Conservation (phyloP, 2,797 vertebrate genomes). For the Parauchenoglanis punctatus region DNA sequence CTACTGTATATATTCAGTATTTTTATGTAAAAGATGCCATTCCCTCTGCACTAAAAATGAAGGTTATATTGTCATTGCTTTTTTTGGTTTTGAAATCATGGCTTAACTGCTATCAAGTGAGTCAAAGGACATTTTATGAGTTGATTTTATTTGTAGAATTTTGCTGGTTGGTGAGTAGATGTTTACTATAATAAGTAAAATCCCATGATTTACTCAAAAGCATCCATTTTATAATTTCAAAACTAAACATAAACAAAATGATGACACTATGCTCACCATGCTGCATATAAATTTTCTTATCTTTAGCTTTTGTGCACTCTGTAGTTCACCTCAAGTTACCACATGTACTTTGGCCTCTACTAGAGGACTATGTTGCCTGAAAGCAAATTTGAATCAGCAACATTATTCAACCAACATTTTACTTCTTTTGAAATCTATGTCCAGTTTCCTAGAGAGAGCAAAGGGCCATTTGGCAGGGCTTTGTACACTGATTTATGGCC, state of each 20-base stretch:
- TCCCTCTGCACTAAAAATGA: neutral
- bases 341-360: neutral
- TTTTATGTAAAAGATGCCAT: neutral
- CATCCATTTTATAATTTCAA: neutral
- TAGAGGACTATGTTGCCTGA: slow-evolving; percentile 39
- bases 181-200: neutral
- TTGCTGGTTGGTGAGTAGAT: neutral
- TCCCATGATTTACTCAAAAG: neutral
- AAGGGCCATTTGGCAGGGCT: slow-evolving; percentile 29
- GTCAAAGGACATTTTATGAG: neutral
- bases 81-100: neutral
- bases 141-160: neutral
- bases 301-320: neutral
- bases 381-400: slow-evolving; percentile 37
- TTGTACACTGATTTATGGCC: slow-evolving; percentile 34
- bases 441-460: slow-evolving; percentile 44
- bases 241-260: neutral
- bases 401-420: slow-evolving; percentile 16
- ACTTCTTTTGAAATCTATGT: slow-evolving; percentile 30
- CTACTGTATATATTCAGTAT: neutral
- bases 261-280: neutral
- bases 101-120: neutral
- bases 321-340: neutral
- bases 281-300: neutral
- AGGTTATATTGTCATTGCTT: too few relatives aligned